phyloP scores from a whole-genome alignment of 2,888 invertebrate genomes.

The Tenthredo livida region DNA sequence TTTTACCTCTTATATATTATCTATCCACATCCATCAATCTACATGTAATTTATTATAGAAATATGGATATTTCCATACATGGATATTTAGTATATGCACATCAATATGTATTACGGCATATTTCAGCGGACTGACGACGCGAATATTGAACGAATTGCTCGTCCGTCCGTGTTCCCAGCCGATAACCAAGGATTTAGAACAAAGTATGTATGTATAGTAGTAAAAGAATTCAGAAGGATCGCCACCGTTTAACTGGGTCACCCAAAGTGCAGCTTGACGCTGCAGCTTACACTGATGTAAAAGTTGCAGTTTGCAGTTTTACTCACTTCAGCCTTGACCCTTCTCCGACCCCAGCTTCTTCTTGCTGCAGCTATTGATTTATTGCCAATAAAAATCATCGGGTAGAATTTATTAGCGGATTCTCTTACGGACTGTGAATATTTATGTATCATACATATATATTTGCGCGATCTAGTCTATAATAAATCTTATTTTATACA shows the following conservation, averaged over 20 bases:
- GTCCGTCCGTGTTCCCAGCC: constrained; percentile 27
- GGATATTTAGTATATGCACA: too few species aligned
- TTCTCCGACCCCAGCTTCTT: not conserved
- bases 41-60: not conserved
- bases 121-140: constrained; percentile 2
- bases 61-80: not conserved
- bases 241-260: constrained; percentile 37
- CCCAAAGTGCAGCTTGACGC: constrained; percentile 28
- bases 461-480: not conserved
- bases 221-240: constrained; percentile 33
- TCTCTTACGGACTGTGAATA: constrained; percentile 7
- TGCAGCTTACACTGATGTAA: constrained; percentile 16
- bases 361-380: constrained; percentile 21
- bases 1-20: not conserved
- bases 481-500: not conserved
- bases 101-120: not conserved
- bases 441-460: not conserved
- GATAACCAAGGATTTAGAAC: constrained; percentile 48
- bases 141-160: constrained; percentile 38
- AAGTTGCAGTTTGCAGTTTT: constrained; percentile 42
- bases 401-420: constrained; percentile 14
- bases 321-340: constrained; percentile 44
- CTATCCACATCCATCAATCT: not conserved
- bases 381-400: constrained; percentile 25
- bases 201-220: constrained; percentile 28